Conservation (phyloP, 2,888 invertebrate species). For the Lathronympha strigana region DNA sequence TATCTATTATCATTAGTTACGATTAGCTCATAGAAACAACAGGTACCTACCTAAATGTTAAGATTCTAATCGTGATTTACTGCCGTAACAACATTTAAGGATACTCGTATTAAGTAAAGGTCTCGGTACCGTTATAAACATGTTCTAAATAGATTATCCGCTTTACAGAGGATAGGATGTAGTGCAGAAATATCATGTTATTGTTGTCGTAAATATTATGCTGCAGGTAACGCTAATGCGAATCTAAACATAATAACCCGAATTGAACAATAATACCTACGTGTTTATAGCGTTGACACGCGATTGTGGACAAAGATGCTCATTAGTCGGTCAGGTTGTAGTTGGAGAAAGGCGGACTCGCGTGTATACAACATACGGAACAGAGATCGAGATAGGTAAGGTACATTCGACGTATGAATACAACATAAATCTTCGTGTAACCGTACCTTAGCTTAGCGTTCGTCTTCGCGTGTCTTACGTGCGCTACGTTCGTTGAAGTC, state of each 20-base stretch:
- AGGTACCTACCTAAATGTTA: too few species aligned
- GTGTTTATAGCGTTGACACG: slow-evolving; percentile 30
- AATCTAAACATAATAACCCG: slow-evolving; percentile 2
- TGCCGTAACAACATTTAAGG: slow-evolving; percentile 6
- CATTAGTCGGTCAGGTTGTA: slow-evolving; percentile 58
- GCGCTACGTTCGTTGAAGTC: slow-evolving; percentile 66
- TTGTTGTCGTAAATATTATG: neutral
- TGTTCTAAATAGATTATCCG: neutral
- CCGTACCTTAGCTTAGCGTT: slow-evolving; percentile 47
- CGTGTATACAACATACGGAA: slow-evolving; percentile 46
- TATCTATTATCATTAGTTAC: neutral
- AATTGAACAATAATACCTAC: neutral
- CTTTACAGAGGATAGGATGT: neutral
- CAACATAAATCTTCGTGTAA: slow-evolving; percentile 52
- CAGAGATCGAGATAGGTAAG: slow-evolving; percentile 40
- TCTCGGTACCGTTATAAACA: neutral
- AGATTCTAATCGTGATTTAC: neutral
- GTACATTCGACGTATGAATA: slow-evolving; percentile 47
- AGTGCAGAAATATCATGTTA: neutral
- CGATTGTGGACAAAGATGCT: slow-evolving; percentile 29
- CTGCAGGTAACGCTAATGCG: neutral
- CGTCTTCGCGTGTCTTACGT: slow-evolving; percentile 44
- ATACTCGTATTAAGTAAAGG: neutral
- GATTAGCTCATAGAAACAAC: neutral
- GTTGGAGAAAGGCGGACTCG: slow-evolving; percentile 58